Base-by-base conservation (phyloP, 2,888 invertebrate species). In the Cerceris ruficornis region DNA sequence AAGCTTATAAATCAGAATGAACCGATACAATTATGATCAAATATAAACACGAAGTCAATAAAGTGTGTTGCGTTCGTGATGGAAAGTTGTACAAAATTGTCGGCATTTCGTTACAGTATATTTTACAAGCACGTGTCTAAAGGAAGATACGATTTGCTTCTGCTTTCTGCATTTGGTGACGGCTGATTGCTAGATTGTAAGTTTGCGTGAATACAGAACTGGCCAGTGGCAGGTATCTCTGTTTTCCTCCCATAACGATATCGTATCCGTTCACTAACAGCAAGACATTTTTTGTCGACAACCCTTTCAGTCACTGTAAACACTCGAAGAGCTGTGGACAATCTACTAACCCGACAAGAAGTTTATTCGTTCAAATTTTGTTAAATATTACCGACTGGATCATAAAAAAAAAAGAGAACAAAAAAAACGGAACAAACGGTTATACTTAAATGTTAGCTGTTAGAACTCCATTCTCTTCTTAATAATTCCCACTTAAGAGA, bases 161-260 rank as follows among this genome's bases (percentile, higher is more conserved):
- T 80, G 79, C 75, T 87, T 86, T 81, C 80, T 87, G 90, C 88
- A 90, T 87, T 88, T 88, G 84, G 88, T 87, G 85, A 86, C 87
- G 86, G 89, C 88, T 81, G 82, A 82, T 88, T 80, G 73, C 75
- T 90, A 90, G 88, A 78, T 89, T 87, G 83, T 90, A 90, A 91
- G 89, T 88, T 86, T 89, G 86, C 86, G 88, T 90, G 88, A 87
- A 90, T 89, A 92, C 92, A 92, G 92, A 92, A 92, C 90, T 92
- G 91, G 92, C 92, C 92, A 91, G 91, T 91, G 92, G 92, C 92
- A 92, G 92, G 92, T 92, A 92, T 92, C 92, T 91, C 88, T 88
- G 88, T 88, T 88, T 87, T 59, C 60, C 69, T 68, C 77, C 71
- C 68, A 75, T 81, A 78, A 81, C 69, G 76, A 78, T 77, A 74